Conservation (phyloP, 1,140 invertebrate species). For the Drosophila setifemur region DNA sequence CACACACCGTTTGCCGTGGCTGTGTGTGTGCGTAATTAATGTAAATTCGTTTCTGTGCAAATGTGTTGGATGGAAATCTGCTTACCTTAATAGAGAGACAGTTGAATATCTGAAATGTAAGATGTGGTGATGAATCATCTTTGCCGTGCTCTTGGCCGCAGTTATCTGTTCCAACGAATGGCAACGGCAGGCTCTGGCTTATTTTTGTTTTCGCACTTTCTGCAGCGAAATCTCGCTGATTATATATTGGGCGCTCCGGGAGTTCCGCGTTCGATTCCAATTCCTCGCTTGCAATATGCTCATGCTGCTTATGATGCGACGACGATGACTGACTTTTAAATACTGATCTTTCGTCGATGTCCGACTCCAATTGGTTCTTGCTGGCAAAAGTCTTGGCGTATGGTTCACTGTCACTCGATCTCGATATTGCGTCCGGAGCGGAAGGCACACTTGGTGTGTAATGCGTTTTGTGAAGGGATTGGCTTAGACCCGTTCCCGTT, state of each 20-base stretch:
- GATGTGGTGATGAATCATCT: constrained; percentile 78
- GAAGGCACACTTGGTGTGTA: constrained; percentile 68
- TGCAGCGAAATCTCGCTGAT: constrained; percentile 17
- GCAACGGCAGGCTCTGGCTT: constrained; percentile 4
- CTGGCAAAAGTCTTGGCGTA: constrained; percentile 43
- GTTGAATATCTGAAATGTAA: constrained; percentile 80
- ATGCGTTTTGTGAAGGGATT: constrained; percentile 40
- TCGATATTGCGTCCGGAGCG: constrained; percentile 29
- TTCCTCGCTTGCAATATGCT: constrained; percentile 16
- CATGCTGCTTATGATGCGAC: background rate
- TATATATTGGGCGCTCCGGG: constrained; percentile 26
- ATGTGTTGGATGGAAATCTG: constrained; percentile 70
- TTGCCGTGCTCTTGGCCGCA: constrained; percentile 60
- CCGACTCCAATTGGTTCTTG: constrained; percentile 26
- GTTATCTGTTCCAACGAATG: constrained; percentile 30
- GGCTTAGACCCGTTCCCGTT: constrained; percentile 39
- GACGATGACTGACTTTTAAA: constrained; percentile 43
- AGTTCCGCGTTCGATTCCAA: constrained; percentile 1
- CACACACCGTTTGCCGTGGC: constrained; percentile 1
- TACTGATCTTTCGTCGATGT: constrained; percentile 28
- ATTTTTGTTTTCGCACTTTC: constrained; percentile 23
- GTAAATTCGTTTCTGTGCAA: constrained; percentile 48
- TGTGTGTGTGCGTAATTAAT: constrained; percentile 41
- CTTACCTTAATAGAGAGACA: constrained; percentile 82
- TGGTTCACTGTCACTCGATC: constrained; percentile 44